Percentiles rank a stretch among this genome's conserved stretches.
phyloP scores from a whole-genome alignment of 1,140 invertebrate genomes.

The Plutomurus gul region DNA sequence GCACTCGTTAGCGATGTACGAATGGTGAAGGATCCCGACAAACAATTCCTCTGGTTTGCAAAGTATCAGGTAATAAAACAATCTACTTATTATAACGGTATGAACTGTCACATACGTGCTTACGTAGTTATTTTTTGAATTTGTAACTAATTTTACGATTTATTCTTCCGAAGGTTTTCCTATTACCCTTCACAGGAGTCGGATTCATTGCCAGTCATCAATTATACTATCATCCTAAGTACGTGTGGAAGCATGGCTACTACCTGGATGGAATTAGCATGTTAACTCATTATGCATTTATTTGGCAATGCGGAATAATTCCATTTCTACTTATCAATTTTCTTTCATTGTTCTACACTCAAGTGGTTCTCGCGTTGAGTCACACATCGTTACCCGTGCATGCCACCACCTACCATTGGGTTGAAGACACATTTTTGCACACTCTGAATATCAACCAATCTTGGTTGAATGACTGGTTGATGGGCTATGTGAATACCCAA shows the following conservation, averaged over 20 bases:
- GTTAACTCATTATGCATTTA: slow-evolving; percentile 33
- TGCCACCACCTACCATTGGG: slow-evolving; percentile 32
- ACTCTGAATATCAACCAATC: slow-evolving; percentile 16
- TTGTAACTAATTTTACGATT: too few relatives aligned
- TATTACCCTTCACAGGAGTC: background rate
- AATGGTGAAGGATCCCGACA: background rate
- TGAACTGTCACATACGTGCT: background rate
- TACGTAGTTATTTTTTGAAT: background rate
- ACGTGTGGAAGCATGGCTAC: slow-evolving; percentile 20
- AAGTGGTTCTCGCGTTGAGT: slow-evolving; percentile 39
- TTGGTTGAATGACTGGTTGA: slow-evolving; percentile 33
- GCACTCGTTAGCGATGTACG: background rate
- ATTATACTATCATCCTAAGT: background rate
- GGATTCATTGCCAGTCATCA: background rate
- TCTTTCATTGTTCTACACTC: slow-evolving; percentile 40
- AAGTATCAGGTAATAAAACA: background rate
- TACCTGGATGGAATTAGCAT: slow-evolving; percentile 33
- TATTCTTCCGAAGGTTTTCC: background rate
- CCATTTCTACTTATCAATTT: slow-evolving; percentile 36
- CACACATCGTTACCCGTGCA: slow-evolving; percentile 41
- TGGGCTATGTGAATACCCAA: slow-evolving; percentile 42
- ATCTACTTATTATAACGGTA: background rate
- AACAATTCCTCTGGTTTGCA: background rate
- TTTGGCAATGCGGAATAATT: slow-evolving; percentile 34
- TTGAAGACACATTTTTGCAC: slow-evolving; percentile 39